Evolutionary conservation across 2,797 vertebrate genomes (phyloP), one percentile per base, ranked within the genome.

Genomic region (Pitangus sulphuratus): DNA sequence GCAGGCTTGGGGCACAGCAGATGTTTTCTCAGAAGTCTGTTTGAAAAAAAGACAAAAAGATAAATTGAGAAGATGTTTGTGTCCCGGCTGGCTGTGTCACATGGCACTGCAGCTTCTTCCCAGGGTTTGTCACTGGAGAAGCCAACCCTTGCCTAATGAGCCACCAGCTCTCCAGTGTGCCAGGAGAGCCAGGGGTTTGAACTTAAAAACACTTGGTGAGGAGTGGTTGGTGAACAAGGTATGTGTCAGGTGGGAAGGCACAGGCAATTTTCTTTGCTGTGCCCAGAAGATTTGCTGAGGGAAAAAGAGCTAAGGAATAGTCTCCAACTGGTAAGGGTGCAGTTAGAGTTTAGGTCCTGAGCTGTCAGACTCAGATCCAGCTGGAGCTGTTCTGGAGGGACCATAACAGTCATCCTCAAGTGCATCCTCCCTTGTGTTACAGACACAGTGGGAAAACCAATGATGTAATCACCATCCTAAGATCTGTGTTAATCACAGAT

Each of bases 11-110:
- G 58, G 83, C 92, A 69, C 47, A 69, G 84, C 95, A 96, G 97
- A 96, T 97, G 97, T 96, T 94, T 94, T 82, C 89, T 96, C 71
- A 68, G 65, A 84, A 95, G 78, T 53, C 83, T 90, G 95, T 60
- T 50, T 48, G 30, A 21, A 15, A 47, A 45, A 25, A 70, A 50
- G 57, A 66, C 47, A n/a, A 24, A 30, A n/a, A 50, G 87, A 91
- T 35, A 87, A 80, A 76, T 57, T 50, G n/a, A 61, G 88, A 62
- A 45, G 45, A 54, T 61, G 82, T 30, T 86, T 31, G 66, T 50
- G 64, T 71, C 54, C 45, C 0, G 2, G 25, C 57, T 54, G 47
- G 62, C 78, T 45, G 51, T 30, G 47, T 51, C 13, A 2, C 20
- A 10, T 2, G 0, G 83, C 88, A 64, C 48, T 2, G 1, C 75